A percentile compares a stretch with the other conserved stretches of the same genome.
Evolutionary conservation across 2,797 vertebrate genomes (phyloP).

Genomic region (Sorex maritimensis): DNA sequence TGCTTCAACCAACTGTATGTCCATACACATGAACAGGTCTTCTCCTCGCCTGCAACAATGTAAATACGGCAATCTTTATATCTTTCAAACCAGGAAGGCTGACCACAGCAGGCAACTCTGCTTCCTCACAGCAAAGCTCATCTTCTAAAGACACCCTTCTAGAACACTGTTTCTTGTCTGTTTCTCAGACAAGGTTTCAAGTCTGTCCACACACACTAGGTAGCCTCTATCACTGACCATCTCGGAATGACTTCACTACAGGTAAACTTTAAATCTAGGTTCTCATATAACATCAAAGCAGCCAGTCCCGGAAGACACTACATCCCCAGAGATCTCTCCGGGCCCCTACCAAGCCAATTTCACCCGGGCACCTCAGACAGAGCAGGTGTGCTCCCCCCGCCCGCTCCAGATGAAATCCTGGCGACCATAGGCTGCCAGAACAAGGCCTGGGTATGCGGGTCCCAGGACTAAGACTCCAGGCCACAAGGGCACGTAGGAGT

Average conservation of each 20-base stretch:
- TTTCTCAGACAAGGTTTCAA: neutral
- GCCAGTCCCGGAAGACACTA: too few species aligned
- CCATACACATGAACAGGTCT: conserved; percentile 96
- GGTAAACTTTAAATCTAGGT: conserved; percentile 39
- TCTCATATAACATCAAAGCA: neutral
- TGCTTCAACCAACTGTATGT: conserved; percentile 97
- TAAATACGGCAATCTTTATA: neutral
- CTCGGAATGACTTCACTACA: neutral
- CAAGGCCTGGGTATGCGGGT: too few species aligned
- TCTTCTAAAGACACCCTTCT: too few species aligned
- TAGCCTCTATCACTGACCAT: neutral
- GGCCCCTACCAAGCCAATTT: too few species aligned
- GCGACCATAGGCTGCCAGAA: too few species aligned
- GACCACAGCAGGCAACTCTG: neutral
- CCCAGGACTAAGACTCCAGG: too few species aligned
- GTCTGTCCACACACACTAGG: neutral
- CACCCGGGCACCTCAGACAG: too few species aligned
- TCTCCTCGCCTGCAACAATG: conserved; percentile 92
- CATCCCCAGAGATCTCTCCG: too few species aligned
- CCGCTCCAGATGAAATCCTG: too few species aligned
- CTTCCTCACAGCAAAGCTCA: neutral
- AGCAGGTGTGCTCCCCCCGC: too few species aligned
- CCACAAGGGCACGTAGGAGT: too few species aligned
- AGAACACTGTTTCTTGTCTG: too few species aligned
- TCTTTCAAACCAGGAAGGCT: neutral